Base-by-base conservation (phyloP, 2,888 invertebrate species). In the Agrotis ipsilon region DNA sequence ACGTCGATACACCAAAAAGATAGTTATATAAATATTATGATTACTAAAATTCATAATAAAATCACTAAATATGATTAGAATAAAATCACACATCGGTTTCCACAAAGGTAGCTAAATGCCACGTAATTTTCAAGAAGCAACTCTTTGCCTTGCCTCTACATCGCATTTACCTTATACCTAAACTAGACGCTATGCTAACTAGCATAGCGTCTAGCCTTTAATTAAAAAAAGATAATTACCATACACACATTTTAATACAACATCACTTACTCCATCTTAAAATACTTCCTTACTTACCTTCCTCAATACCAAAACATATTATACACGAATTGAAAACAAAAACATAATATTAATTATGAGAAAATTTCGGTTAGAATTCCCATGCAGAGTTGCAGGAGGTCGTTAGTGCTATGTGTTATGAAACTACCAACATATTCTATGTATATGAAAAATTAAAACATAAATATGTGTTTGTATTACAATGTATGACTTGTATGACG, bases 381-480 rank as follows among this genome's bases (percentile, higher is more conserved):
- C 85, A 82, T 75, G 32, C 14, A 43, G 43, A 18, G 24, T 67
- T 45, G n/a, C 32, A 54, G 49, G 72, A 83, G 74, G 65, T 68
- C 73, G 64, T 74, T 75, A 74, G 43, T 68, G 63, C 52, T 62
- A 49, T 68, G 39, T 60, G 55, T 84, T 83, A 84, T 57, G 84
- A 80, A 72, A 83, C 74, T 1, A 45, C 6, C 46, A 32, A 46
- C 51, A 51, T 11, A 4, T 39, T 39, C 5, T 27, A 5, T 70
- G 48, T 60, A 66, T 43, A 27, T 27, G 73, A 54, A 78, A 68
- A 72, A 67, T 68, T 54, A 27, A 64, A 64, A 45, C 39, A 11
- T 39, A 39, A 9, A 52, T 39, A 54, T 72, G 45, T 68, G 45
- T 64, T 72, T 43, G 13, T 65, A 61, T 55, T 54, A 45, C 74